Base-by-base conservation (phyloP, 1,140 invertebrate species). In the Ostrea edulis region DNA sequence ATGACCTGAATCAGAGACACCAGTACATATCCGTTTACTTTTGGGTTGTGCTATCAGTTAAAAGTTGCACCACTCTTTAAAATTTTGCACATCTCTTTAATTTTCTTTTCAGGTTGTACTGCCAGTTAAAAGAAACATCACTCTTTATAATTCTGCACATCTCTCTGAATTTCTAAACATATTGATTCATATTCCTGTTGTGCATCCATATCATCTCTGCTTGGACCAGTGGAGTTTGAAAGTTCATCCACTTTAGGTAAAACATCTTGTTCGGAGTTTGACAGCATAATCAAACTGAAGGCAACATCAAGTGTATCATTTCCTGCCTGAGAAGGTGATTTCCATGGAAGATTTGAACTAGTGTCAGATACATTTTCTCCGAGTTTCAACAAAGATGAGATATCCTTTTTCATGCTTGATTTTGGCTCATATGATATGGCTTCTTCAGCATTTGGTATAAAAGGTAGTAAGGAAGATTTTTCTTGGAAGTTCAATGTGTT, bases 121-220 rank as follows among this genome's bases (percentile, higher is more conserved):
- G 54, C 9, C 55, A 4, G 58, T 77, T 35, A 25, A 35, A 25
- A 77, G 4, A 77, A 29, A 22, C 9, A 77, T 11, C 25, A 29
- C 17, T 77, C 68, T 77, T 14, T 62, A 35, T 77, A 77, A 11
- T 71, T 22, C 65, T 25, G 22, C n/a, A 71, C 65, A 77, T 77
- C 68, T 35, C 29, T 77, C 29, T 77, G 25, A 77, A 77, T 77
- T 77, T 77, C 68, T 77, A 25, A 77, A 35, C 68, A 77, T 14
- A 77, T 77, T 25, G 68, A 35, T 12, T 77, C 68, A 22, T 25
- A 77, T 29, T 77, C 68, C 14, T 14, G 25, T 25, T 35, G 25
- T 4, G 35, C 68, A 14, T 77, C 25, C 7, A 29, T 35, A 14
- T 77, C 58, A 20, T 17, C 17, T 62, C n/a, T 77, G 22, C 12